These are phyloP conservation scores for Platichthys flesus DNA, from an alignment of 2,113 vertebrate genomes.

Conservation along the genomic window DNA sequence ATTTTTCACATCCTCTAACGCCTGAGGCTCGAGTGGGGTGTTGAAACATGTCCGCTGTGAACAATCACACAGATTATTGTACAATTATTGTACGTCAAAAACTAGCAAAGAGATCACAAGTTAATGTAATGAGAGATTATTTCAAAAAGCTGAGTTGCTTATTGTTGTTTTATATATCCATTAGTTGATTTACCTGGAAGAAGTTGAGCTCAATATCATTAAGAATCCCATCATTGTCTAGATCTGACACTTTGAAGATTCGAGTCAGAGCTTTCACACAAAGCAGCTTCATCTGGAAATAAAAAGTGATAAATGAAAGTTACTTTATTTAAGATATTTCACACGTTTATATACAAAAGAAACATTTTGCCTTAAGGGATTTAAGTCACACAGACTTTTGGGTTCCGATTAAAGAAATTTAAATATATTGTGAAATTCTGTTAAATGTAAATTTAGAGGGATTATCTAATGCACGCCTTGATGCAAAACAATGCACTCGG, in stretches of 20 bases:
- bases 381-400: too few species aligned
- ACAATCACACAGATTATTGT: background rate
- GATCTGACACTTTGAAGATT: conserved; percentile 96
- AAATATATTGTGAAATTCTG: background rate
- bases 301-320: background rate
- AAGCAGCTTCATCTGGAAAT: conserved; percentile 89
- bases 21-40: conserved; percentile 91
- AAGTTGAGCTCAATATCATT: conserved; percentile 97
- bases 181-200: conserved; percentile 88
- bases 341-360: too few species aligned
- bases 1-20: conserved; percentile 97
- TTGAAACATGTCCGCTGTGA: conserved; percentile 95
- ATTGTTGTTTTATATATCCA: background rate
- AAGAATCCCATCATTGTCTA: conserved; percentile 95
- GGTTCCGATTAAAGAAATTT: too few species aligned
- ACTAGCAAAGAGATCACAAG: background rate
- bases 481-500: background rate
- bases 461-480: background rate
- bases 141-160: too few species aligned
- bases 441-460: background rate
- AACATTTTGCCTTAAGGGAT: too few species aligned
- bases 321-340: background rate
- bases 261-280: conserved; percentile 94
- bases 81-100: background rate
- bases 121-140: background rate